A percentile compares a stretch with the other conserved stretches of the same genome.
Evolutionary conservation across 2,113 vertebrate species (phyloP).

Genomic region (Oreocharis arfaki): DNA sequence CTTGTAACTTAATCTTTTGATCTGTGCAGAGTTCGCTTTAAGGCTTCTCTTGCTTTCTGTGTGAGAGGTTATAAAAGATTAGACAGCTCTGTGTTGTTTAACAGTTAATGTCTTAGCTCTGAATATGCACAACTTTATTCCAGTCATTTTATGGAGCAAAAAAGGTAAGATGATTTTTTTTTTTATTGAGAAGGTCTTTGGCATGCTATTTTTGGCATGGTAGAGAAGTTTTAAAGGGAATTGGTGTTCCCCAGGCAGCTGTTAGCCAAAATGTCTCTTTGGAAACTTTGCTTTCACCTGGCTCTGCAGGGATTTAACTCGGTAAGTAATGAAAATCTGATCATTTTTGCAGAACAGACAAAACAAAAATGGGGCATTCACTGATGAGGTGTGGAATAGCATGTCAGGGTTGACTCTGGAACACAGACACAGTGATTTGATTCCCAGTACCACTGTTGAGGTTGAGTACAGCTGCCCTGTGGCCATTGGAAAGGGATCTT

Average conservation of each 20-base stretch:
- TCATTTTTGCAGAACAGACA: conserved; percentile 43
- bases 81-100: not conserved
- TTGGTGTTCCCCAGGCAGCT: conserved; percentile 27
- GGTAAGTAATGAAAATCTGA: conserved; percentile 33
- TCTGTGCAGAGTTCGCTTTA: not conserved
- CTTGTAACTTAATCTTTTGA: not conserved
- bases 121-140: not conserved
- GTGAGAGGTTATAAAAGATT: not conserved
- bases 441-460: not conserved
- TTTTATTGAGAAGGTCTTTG: not conserved
- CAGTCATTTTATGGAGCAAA: not conserved
- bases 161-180: not conserved
- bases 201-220: not conserved
- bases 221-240: conserved; percentile 23
- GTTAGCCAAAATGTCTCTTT: conserved; percentile 10
- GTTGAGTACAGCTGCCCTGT: not conserved
- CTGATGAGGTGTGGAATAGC: conserved; percentile 47
- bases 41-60: not conserved
- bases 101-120: not conserved
- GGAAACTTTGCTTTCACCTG: conserved; percentile 36
- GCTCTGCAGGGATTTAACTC: conserved; percentile 15
- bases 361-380: conserved; percentile 5
- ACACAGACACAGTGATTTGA: not conserved
- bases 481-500: not conserved
- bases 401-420: conserved; percentile 11